Evolutionary conservation across 2,888 invertebrate genomes (phyloP), one percentile per base, ranked within the genome.

Genomic region (Teleogryllus oceanicus): DNA sequence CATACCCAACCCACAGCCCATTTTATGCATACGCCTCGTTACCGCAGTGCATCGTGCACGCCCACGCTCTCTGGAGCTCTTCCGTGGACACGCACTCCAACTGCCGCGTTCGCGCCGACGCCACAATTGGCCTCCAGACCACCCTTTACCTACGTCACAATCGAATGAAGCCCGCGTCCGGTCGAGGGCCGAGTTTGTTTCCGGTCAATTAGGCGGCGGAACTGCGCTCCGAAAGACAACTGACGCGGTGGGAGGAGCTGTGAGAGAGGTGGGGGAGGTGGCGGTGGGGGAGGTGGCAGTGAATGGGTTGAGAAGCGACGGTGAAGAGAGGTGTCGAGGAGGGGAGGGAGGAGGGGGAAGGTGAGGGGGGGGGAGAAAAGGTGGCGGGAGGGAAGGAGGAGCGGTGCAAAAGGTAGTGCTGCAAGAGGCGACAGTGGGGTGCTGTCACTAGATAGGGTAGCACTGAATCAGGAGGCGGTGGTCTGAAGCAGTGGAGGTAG

Each of bases 201-300:
- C 62, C 62, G 62, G 62, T 62, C 62, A 62, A 62, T 62, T 62
- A 62, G 62, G 16, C n/a, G 62, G 62, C 62, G 62, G 62, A 62
- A 62, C 62, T 62, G 62, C 62, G 62, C 16, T 4, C n/a, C 16
- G 62, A 62, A n/a, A 62, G 62, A 62, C 62, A 62, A 62, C 62
- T 62, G 62, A n/a, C 62, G 62, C 62, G 13, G 62, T 8, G 62
- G 62, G 4, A 5, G 62, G 13, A n/a, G 16, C n/a, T 16, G 62
- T 11, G 62, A n/a, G 62, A n/a, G 62, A 62, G 62, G 62, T 37
- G 62, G 16, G 16, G 62, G 8, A 62, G 13, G 11, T 18, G 62
- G 3, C 8, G 62, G 4, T 37, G 37, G 10, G 8, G 37, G 10
- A 37, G 37, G 37, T 13, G n/a, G 16, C 13, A n/a, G 1, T 5